Evolutionary conservation across 53 echinoderm and acorn worm species (phyloP).

Genomic region (Paracentrotus lividus): DNA sequence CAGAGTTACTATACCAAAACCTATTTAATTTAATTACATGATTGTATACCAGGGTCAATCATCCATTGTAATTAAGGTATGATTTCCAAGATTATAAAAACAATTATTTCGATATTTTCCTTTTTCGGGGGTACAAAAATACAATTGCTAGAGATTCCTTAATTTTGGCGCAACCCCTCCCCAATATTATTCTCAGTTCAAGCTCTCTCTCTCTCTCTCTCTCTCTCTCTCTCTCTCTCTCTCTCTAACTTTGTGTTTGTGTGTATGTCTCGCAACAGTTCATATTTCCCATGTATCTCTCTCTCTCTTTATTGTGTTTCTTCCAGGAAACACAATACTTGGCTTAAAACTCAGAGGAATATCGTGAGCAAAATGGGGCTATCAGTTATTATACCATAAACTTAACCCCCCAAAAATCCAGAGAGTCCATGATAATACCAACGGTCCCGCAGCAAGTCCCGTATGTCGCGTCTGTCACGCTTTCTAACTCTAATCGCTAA

Average conservation of each 20-base stretch:
- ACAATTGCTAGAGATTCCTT: no score
- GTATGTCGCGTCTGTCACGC: slow-evolving; percentile 13
- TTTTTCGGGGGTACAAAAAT: no score
- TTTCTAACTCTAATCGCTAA: background rate
- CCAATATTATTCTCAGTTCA: background rate
- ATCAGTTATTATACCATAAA: no score
- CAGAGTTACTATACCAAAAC: no score
- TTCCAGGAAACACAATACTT: background rate
- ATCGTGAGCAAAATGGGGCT: background rate
- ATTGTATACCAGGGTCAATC: no score
- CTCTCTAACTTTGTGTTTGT: background rate
- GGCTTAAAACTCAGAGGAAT: background rate
- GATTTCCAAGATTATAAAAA: no score
- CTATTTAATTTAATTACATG: no score
- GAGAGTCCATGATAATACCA: background rate
- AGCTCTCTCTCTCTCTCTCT: background rate
- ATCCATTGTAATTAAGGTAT: no score
- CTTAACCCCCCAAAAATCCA: no score
- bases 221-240: background rate
- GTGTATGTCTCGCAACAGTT: background rate
- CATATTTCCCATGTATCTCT: background rate
- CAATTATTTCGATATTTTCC: no score
- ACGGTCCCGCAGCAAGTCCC: background rate
- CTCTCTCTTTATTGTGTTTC: background rate
- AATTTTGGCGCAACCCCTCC: no score